A percentile compares a stretch with the other conserved stretches of the same genome.
Conservation (phyloP, 2,888 invertebrate genomes). For the Brenthis hecate region DNA sequence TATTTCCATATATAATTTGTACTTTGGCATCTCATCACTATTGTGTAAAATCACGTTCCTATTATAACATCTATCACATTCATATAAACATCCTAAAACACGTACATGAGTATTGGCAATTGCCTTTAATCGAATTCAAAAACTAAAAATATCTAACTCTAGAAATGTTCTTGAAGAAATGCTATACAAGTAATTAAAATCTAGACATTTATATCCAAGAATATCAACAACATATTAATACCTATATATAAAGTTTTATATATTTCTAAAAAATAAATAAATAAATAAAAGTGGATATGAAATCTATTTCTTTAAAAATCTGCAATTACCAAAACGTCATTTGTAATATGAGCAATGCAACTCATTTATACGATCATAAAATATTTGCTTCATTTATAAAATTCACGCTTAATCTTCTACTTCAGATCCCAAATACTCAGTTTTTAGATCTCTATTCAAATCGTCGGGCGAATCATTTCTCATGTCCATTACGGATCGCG, state of each 20-base stretch:
- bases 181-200: too few relatives aligned
- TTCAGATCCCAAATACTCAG: conserved; percentile 72
- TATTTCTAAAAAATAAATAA: too few relatives aligned
- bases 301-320: background rate
- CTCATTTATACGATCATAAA: conserved; percentile 6
- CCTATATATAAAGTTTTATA: too few relatives aligned
- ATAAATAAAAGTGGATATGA: too few relatives aligned
- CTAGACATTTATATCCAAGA: too few relatives aligned
- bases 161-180: too few relatives aligned
- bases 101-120: conserved; percentile 37
- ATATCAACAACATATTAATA: too few relatives aligned
- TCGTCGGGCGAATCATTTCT: conserved; percentile 71
- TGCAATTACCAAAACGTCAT: conserved; percentile 18
- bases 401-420: conserved; percentile 59
- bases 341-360: conserved; percentile 25
- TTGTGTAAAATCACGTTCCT: conserved; percentile 32
- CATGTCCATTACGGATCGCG: conserved; percentile 56
- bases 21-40: conserved; percentile 41
- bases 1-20: conserved; percentile 40
- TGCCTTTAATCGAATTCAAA: background rate
- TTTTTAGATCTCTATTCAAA: conserved; percentile 65
- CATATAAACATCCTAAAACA: conserved; percentile 43
- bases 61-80: conserved; percentile 50
- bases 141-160: too few relatives aligned
- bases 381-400: conserved; percentile 15